Base-by-base conservation (phyloP, 2,797 vertebrate genomes). In the Helicolenus hilgendorfi region DNA sequence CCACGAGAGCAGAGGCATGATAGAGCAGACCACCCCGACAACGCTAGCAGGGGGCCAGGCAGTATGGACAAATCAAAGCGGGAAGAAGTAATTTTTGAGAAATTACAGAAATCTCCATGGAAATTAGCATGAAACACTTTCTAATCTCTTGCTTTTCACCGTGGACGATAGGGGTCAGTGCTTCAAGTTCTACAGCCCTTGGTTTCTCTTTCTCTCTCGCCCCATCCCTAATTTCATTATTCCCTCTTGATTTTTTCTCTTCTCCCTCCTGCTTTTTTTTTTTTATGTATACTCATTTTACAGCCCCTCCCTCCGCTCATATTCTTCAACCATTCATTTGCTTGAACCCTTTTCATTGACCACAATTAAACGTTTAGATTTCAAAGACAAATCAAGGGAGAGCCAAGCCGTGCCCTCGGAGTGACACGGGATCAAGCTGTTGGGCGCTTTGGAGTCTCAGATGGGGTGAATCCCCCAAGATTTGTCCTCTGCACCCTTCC, bases 71-170 rank as follows among this genome's bases (percentile, higher is more conserved):
- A 98, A 98, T 98, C 98, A 98, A 97, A 98, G 98, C 95, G 95
- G 97, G 97, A 97, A 96, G 95, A 97, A 98, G 98, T 98, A 98
- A 95, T 96, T 98, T 98, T 98, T 96, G 96, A 98, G 97, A 98
- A 99, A 99, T 99, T 98, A 99, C 98, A 98, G 98, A 99, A 99
- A 99, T 99, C 99, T 99, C 98, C 98, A 99, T 99, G 99, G 98
- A 99, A 99, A 99, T 99, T 98, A 99, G 98, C 98, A 99, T 98
- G 98, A 98, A 98, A 98, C 98, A 98, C 98, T 98, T 98, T 98
- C 98, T 99, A 98, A 99, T 99, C 98, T 98, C 97, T 97, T 95
- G 97, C 98, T 98, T 98, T 98, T 98, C 98, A 98, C 97, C 96
- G 94, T 94, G 95, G 97, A 97, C 94, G 98, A 98, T 98, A 98